A percentile compares a stretch with the other conserved stretches of the same genome.
Conservation (phyloP, 2,113 vertebrate species). For the Syngnathus scovelli region DNA sequence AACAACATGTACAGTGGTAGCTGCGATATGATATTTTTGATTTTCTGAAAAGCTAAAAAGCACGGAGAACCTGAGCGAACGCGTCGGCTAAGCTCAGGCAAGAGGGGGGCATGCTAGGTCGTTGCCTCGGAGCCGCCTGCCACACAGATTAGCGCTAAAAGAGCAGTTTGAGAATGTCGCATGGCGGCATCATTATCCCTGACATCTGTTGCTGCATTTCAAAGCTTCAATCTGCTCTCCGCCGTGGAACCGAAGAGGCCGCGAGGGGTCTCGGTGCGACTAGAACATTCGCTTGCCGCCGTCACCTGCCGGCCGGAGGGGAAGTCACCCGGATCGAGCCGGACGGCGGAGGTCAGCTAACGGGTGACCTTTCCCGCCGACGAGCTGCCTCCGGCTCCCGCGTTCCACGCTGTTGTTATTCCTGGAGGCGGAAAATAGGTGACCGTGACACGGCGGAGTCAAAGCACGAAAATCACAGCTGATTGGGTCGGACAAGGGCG, state of each 20-base stretch:
- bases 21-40: not conserved
- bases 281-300: slow-evolving; percentile 17
- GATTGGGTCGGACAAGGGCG: slow-evolving; percentile 16
- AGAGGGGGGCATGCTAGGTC: slow-evolving; percentile 24
- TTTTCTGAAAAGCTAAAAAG: slow-evolving; percentile 1
- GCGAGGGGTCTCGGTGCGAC: slow-evolving; percentile 19
- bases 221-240: slow-evolving; percentile 26
- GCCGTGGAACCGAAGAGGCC: slow-evolving; percentile 22
- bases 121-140: slow-evolving; percentile 6
- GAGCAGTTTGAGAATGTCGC: slow-evolving; percentile 29
- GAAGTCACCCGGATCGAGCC: slow-evolving; percentile 43
- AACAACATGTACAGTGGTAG: not conserved
- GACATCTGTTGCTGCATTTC: slow-evolving; percentile 48
- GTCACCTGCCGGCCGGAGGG: slow-evolving; percentile 22
- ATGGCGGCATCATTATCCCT: slow-evolving; percentile 39
- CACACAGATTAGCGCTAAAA: slow-evolving; percentile 43
- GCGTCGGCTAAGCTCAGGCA: slow-evolving; percentile 14
- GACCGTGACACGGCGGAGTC: slow-evolving; percentile 17
- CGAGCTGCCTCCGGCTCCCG: slow-evolving; percentile 32
- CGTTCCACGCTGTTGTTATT: slow-evolving; percentile 24
- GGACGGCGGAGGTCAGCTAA: slow-evolving; percentile 32
- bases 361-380: slow-evolving; percentile 49
- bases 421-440: slow-evolving; percentile 27
- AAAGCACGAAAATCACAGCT: slow-evolving; percentile 10
- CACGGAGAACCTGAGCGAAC: not conserved